These are phyloP conservation scores for Sarcophaga rosellei DNA, from an alignment of 2,888 invertebrate genomes.

Conservation along the genomic window DNA sequence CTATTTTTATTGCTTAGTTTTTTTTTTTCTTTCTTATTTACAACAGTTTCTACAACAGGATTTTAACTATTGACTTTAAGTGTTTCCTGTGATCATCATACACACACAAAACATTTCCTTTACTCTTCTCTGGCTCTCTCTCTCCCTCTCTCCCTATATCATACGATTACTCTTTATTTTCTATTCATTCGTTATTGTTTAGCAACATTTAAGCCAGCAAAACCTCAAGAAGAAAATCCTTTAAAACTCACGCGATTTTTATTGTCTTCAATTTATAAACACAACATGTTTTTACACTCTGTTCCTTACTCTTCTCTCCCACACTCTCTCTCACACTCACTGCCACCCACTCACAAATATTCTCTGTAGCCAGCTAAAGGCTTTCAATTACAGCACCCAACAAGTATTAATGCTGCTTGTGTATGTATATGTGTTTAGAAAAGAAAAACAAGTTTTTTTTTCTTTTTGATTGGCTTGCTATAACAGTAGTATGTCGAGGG, in stretches of 20 bases:
- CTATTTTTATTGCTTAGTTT: neutral
- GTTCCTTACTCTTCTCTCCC: no score
- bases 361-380: no score
- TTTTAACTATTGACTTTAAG: conserved; percentile 68
- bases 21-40: conserved; percentile 25
- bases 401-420: no score
- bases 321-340: no score
- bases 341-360: no score
- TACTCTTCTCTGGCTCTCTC: neutral
- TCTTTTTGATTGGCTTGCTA: no score
- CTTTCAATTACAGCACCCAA: no score
- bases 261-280: no score
- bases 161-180: neutral
- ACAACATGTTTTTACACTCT: neutral
- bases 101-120: conserved; percentile 30
- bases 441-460: no score
- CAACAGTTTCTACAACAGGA: conserved; percentile 59
- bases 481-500: no score
- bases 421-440: no score
- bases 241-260: conserved; percentile 48
- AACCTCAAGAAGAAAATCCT: neutral
- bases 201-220: neutral
- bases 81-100: conserved; percentile 66
- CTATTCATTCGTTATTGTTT: no score
- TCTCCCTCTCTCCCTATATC: neutral